These are phyloP conservation scores for Echiichthys vipera DNA, from an alignment of 2,797 vertebrate species.

Conservation along the genomic window DNA sequence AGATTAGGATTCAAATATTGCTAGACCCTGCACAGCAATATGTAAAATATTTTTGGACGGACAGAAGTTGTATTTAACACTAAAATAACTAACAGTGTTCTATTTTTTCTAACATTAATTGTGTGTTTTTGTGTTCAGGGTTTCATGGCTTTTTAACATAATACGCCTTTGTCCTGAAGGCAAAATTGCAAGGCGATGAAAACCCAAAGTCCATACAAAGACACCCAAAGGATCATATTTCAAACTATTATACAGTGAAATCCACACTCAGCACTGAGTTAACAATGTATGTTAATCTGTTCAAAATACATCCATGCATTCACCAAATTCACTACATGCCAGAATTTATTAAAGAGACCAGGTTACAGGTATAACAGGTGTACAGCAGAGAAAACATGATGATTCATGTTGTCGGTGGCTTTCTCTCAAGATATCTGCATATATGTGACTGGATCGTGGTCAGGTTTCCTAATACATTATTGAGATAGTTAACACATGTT, in stretches of 20 bases:
- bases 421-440: not conserved
- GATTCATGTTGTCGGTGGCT: not conserved
- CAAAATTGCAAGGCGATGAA: not conserved
- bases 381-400: not conserved
- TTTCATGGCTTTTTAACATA: not conserved
- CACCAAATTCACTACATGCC: not conserved
- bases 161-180: not conserved
- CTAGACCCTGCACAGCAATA: not conserved
- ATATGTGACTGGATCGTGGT: not conserved
- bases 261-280: not conserved
- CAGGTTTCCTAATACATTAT: not conserved
- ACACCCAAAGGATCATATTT: not conserved
- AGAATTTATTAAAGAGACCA: not conserved
- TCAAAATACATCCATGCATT: not conserved
- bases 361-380: not conserved
- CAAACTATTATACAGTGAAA: not conserved
- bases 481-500: not conserved
- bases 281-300: not conserved
- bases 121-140: not conserved
- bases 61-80: too few species aligned
- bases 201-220: not conserved
- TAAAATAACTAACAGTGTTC: too few species aligned
- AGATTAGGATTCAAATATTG: not conserved
- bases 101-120: not conserved
- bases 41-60: not conserved